Evolutionary conservation across 2,888 invertebrate species (phyloP).

Genomic region (Willowsia nigromaculata): DNA sequence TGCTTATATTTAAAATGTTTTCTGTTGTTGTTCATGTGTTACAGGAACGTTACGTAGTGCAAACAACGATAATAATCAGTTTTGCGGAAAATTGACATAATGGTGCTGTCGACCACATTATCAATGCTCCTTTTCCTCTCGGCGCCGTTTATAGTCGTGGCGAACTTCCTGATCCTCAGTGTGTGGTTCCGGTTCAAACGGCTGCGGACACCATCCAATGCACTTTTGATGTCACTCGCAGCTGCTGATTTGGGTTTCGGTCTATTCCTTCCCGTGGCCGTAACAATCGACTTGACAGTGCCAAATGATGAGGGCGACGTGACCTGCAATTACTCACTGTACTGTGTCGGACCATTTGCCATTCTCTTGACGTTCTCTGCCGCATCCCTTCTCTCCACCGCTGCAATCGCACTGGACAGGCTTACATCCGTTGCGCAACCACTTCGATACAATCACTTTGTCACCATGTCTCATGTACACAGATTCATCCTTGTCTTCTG

Average conservation of each 20-base stretch:
- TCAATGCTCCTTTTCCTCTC: slow-evolving; percentile 74
- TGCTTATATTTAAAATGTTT: too few relatives aligned
- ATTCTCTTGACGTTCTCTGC: slow-evolving; percentile 83
- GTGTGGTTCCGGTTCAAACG: slow-evolving; percentile 84
- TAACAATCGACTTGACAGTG: slow-evolving; percentile 83
- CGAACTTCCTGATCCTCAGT: slow-evolving; percentile 84
- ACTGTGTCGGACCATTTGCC: slow-evolving; percentile 83
- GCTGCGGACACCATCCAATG: slow-evolving; percentile 84
- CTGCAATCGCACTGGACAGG: slow-evolving; percentile 85
- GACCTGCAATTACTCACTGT: slow-evolving; percentile 79
- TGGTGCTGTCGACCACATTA: slow-evolving; percentile 71
- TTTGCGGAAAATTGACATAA: slow-evolving; percentile 29
- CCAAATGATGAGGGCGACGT: slow-evolving; percentile 51
- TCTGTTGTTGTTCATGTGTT: neutral
- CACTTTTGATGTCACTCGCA: slow-evolving; percentile 84
- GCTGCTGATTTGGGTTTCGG: slow-evolving; percentile 84
- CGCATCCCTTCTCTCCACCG: slow-evolving; percentile 84
- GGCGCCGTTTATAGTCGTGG: slow-evolving; percentile 83
- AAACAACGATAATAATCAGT: neutral
- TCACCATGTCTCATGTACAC: slow-evolving; percentile 84
- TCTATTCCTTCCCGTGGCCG: slow-evolving; percentile 84
- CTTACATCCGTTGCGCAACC: slow-evolving; percentile 85
- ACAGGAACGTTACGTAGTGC: neutral
- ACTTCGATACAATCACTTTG: slow-evolving; percentile 84
- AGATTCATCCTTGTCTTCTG: slow-evolving; percentile 83